A percentile compares a stretch with the other conserved stretches of the same genome.
These are phyloP conservation scores for Drosophila pegasa DNA, from an alignment of 2,888 invertebrate species.

Conservation along the genomic window DNA sequence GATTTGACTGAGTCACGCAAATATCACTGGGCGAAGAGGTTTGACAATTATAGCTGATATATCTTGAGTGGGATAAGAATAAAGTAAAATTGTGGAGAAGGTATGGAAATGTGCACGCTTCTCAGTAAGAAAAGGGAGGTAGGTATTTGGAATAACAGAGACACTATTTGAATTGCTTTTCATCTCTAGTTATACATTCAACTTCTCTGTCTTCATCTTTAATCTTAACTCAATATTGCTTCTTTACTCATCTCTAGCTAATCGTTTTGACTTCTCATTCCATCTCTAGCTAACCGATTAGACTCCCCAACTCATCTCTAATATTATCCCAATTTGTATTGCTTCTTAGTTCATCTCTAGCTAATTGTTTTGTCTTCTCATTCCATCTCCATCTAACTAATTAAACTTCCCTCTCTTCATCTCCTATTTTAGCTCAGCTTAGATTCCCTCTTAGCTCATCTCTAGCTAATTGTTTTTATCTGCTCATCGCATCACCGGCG, in stretches of 20 bases:
- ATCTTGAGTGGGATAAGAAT: too few species aligned
- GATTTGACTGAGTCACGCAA: background rate
- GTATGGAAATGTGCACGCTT: too few species aligned
- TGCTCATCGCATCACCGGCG: slow-evolving; percentile 2
- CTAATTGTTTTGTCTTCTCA: background rate
- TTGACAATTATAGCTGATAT: too few species aligned
- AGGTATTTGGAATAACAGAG: too few species aligned
- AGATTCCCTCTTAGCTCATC: background rate
- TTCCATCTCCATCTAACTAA: background rate
- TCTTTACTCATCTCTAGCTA: background rate
- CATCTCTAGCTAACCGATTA: background rate
- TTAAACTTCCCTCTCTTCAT: background rate
- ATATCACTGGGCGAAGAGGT: background rate
- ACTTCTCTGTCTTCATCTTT: background rate
- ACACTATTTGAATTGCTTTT: too few species aligned
- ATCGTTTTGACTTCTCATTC: background rate
- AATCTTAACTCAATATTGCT: background rate
- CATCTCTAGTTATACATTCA: background rate
- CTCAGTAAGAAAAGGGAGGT: too few species aligned
- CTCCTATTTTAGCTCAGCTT: background rate
- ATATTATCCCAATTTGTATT: background rate
- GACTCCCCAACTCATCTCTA: background rate
- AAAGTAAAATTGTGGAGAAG: too few species aligned
- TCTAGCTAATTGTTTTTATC: slow-evolving; percentile 4
- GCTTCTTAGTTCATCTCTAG: background rate